These are phyloP conservation scores for Panagrolaimus sp. DNA, from an alignment of 1,140 invertebrate species.

Conservation along the genomic window DNA sequence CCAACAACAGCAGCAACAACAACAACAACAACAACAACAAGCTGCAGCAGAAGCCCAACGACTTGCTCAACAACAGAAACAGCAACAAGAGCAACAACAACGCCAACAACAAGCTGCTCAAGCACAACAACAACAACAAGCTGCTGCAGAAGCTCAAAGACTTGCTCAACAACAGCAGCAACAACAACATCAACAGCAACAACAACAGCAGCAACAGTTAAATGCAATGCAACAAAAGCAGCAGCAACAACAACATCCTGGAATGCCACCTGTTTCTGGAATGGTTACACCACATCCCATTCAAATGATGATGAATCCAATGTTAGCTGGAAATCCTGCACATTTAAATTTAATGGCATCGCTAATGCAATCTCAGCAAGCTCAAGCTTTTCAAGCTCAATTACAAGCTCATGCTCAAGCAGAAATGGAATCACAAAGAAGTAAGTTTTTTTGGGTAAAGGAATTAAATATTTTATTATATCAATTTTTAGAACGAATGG, in stretches of 20 bases:
- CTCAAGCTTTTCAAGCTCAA: background rate
- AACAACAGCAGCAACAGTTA: slow-evolving; percentile 4
- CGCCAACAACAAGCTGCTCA: background rate
- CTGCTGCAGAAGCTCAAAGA: too few species aligned
- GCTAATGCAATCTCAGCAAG: background rate
- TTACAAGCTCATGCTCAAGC: too few species aligned
- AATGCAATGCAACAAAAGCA: background rate
- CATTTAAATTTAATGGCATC: background rate
- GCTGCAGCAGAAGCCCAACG: background rate
- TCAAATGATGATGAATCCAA: too few species aligned
- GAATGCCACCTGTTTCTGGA: too few species aligned
- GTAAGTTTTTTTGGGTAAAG: too few species aligned
- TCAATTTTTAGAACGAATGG: too few species aligned
- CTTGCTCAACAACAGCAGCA: background rate
- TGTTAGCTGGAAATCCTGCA: too few species aligned
- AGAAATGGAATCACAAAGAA: too few species aligned
- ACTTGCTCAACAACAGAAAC: background rate
- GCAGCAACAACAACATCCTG: background rate
- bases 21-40: background rate
- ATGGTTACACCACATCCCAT: too few species aligned
- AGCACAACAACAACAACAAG: background rate
- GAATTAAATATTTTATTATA: too few species aligned
- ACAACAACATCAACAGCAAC: slow-evolving; percentile 13
- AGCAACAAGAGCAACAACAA: background rate
- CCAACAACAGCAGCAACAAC: slow-evolving; percentile 8